These are phyloP conservation scores for Sipunculus nudus DNA, from an alignment of 2,888 invertebrate species.

Conservation along the genomic window DNA sequence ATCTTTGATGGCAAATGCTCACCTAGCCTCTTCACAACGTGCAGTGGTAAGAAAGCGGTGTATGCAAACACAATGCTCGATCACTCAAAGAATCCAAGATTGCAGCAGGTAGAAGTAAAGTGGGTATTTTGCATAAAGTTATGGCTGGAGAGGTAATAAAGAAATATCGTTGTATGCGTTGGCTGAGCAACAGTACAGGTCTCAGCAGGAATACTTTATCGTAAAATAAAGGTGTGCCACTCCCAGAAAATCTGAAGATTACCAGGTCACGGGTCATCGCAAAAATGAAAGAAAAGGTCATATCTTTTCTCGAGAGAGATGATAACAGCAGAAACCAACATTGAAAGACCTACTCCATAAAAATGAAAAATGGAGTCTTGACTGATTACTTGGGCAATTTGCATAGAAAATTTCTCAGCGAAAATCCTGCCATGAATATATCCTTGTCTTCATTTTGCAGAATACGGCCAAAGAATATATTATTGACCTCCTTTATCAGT, in stretches of 20 bases:
- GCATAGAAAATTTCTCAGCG: constrained; percentile 25
- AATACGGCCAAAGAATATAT: constrained; percentile 12
- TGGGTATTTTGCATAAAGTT: background rate
- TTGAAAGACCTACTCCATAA: constrained; percentile 26
- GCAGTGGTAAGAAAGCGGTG: background rate
- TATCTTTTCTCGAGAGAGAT: constrained; percentile 27
- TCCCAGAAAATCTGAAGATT: too few relatives aligned
- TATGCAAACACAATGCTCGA: too few relatives aligned
- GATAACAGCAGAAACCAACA: constrained; percentile 25
- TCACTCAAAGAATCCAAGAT: too few relatives aligned
- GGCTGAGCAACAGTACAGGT: background rate
- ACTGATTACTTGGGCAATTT: constrained; percentile 30
- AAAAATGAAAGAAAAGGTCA: too few relatives aligned
- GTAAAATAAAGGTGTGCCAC: background rate
- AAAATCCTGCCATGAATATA: constrained; percentile 11
- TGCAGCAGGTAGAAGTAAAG: too few relatives aligned
- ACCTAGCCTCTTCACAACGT: background rate
- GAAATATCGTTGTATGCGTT: constrained; percentile 16
- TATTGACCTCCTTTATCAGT: constrained; percentile 18
- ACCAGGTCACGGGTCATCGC: too few relatives aligned
- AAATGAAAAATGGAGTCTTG: constrained; percentile 19
- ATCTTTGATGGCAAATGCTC: too few relatives aligned
- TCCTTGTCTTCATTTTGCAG: constrained; percentile 22
- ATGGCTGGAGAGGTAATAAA: constrained; percentile 14
- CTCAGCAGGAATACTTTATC: background rate